Percentiles rank a stretch among this genome's conserved stretches.
Evolutionary conservation across 2,113 vertebrate genomes (phyloP).

Genomic region (Prochilodus magdalenae): DNA sequence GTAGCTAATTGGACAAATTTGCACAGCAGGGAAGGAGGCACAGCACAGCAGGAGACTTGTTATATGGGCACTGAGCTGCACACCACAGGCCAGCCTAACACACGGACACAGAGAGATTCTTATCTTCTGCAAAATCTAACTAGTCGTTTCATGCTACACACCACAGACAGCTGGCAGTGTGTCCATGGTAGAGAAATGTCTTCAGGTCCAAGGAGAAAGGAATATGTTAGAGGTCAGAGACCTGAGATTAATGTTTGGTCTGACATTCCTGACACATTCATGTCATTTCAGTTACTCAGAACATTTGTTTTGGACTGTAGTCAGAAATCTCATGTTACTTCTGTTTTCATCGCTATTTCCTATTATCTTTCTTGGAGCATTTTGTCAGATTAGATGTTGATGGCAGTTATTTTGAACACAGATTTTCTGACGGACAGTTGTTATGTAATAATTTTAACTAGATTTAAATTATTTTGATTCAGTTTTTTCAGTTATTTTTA

Average conservation of each 20-base stretch:
- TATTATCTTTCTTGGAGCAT: too few species aligned
- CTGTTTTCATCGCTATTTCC: too few species aligned
- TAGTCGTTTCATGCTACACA: not conserved
- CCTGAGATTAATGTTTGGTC: not conserved
- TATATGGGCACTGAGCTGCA: constrained; percentile 77
- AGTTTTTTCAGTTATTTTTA: too few species aligned
- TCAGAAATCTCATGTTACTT: too few species aligned
- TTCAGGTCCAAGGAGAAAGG: not conserved
- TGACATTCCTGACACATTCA: not conserved
- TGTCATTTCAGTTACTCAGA: not conserved
- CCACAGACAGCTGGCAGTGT: not conserved
- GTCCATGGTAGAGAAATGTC: not conserved
- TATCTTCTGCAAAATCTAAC: not conserved
- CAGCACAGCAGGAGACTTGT: constrained; percentile 81
- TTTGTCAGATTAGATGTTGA: too few species aligned
- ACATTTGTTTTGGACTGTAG: not conserved
- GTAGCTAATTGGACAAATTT: constrained; percentile 99
- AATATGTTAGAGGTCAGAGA: not conserved
- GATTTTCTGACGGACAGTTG: too few species aligned
- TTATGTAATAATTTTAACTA: too few species aligned
- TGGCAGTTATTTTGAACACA: too few species aligned
- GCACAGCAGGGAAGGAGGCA: constrained; percentile 89
- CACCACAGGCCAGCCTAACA: constrained; percentile 12
- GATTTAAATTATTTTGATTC: too few species aligned
- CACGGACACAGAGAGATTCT: constrained; percentile 35